Base-by-base conservation (phyloP, 2,888 invertebrate species). In the Eupelmus urozonus region DNA sequence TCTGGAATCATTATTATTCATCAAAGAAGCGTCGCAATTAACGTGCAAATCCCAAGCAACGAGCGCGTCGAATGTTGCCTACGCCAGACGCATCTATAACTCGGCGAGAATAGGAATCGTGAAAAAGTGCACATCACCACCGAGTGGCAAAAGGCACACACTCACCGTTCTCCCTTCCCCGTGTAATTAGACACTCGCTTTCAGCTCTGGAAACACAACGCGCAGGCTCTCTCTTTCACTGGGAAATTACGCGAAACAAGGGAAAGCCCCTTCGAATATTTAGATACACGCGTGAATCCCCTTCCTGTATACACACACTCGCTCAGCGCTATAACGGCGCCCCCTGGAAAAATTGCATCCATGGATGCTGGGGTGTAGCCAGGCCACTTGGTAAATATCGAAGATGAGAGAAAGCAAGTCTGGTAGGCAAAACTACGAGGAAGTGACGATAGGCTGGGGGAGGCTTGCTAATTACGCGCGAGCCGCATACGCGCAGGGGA, bases 131-230 rank as follows among this genome's bases (percentile, higher is more conserved):
- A 25, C 51, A 60, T 71, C 27, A 18, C 25, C 25, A 25, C 20
- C 29, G 29, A 51, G 49, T 2, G 3, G n/a, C 27, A 27, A 13
- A 49, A 42, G 16, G n/a, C 9, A 53, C 13, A 66, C 23, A 20
- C 23, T 5, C 7, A 65, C 25, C 16, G 3, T 5, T 51, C n/a
- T 65, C 74, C 25, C 66, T 59, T 9, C 81, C 80, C 81, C 76
- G 82, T 86, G 88, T 89, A 88, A 89, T 89, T 89, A 89, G 89
- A 89, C 87, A 87, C 88, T 88, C 85, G 83, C 40, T 67, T 29
- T 25, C 18, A 45, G 85, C 81, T 84, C 85, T 86, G 87, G 86
- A 86, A 85, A 87, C 82, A 82, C 80, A 76, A 76, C 74, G 76
- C 79, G 76, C 79, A 85, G 53, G 13, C 34, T 5, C 29, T 4